Conservation (phyloP, 2,888 invertebrate genomes). For the Sinodicranocentrus sp. region DNA sequence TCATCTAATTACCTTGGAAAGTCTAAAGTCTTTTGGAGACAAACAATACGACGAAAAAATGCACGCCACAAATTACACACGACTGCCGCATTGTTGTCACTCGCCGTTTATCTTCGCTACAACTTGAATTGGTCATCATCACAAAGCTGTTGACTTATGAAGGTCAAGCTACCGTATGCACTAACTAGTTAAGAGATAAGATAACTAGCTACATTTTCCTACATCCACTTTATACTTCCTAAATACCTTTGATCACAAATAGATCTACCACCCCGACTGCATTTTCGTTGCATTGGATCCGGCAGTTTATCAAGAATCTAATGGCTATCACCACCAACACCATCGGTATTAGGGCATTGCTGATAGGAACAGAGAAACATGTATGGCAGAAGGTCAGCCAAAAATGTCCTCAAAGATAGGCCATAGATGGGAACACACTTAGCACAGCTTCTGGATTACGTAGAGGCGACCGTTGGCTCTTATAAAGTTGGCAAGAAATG, state of each 20-base stretch:
- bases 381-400: conserved; percentile 37
- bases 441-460: conserved; percentile 66
- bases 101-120: too few relatives aligned
- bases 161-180: conserved; percentile 54
- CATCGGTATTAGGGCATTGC: conserved; percentile 43
- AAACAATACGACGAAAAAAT: too few relatives aligned
- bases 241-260: conserved; percentile 56
- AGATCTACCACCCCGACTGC: conserved; percentile 39
- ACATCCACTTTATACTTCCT: conserved; percentile 37
- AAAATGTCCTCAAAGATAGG: conserved; percentile 62
- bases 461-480: conserved; percentile 6
- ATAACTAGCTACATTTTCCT: conserved; percentile 17
- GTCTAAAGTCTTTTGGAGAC: too few relatives aligned
- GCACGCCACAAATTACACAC: too few relatives aligned
- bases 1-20: too few relatives aligned
- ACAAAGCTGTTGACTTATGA: conserved; percentile 26
- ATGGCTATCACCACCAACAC: conserved; percentile 64
- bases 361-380: conserved; percentile 39
- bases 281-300: conserved; percentile 19
- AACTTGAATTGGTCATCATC: background rate
- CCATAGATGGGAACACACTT: conserved; percentile 58
- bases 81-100: too few relatives aligned
- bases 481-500: background rate
- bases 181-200: conserved; percentile 51
- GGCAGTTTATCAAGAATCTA: conserved; percentile 37